A percentile compares a stretch with the other conserved stretches of the same genome.
Conservation (phyloP, 2,113 vertebrate species). For the Gnathonemus echidnorhynchus region DNA sequence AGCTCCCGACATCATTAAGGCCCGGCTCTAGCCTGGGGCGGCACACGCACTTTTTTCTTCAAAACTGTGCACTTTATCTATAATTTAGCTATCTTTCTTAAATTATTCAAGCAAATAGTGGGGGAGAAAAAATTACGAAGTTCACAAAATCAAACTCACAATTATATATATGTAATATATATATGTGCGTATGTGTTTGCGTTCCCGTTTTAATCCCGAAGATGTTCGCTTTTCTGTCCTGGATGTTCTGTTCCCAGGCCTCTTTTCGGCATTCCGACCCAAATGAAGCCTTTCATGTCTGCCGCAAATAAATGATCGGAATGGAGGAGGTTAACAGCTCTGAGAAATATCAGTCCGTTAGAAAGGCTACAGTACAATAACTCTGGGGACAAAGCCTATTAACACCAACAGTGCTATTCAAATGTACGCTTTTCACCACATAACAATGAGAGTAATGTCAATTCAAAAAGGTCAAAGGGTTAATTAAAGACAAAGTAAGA, state of each 20-base stretch:
- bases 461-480: not conserved
- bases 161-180: conserved; percentile 79
- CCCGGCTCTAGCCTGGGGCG: conserved; percentile 86
- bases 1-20: conserved; percentile 97
- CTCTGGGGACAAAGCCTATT: not conserved
- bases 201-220: not conserved
- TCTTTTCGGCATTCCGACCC: conserved; percentile 20
- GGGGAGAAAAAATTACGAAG: conserved; percentile 88
- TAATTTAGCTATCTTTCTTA: conserved; percentile 96
- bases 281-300: conserved; percentile 20
- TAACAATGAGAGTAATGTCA: not conserved
- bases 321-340: not conserved
- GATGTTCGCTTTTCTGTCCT: not conserved
- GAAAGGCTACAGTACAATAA: not conserved
- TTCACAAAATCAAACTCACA: conserved; percentile 89
- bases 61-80: conserved; percentile 99
- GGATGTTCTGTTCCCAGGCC: conserved; percentile 32
- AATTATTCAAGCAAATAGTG: conserved; percentile 99
- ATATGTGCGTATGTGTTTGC: conserved; percentile 74
- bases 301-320: conserved; percentile 34
- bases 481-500: not conserved
- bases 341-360: not conserved
- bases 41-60: conserved; percentile 95
- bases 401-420: not conserved
- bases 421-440: not conserved